Conservation (phyloP, 2,888 invertebrate genomes). For the Ceratothoa steindachneri region DNA sequence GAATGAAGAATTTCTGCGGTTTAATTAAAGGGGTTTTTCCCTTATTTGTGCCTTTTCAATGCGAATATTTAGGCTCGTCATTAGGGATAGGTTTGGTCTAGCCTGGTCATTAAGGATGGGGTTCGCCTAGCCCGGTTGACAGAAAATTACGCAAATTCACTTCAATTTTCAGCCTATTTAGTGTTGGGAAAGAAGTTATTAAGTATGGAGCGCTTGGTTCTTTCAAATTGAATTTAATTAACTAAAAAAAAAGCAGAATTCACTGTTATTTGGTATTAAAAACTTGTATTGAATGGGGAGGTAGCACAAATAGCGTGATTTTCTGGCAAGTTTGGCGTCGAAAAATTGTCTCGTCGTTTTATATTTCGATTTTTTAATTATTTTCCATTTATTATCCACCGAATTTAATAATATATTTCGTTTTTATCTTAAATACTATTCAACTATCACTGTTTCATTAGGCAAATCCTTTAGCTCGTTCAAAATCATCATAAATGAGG, state of each 20-base stretch:
- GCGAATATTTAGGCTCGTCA: neutral
- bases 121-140: too few species aligned
- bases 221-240: too few species aligned
- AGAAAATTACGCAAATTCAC: too few species aligned
- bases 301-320: neutral
- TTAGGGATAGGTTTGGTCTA: neutral
- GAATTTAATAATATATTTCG: neutral
- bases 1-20: slow-evolving; percentile 10
- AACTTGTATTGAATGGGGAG: neutral
- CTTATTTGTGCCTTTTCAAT: neutral
- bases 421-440: slow-evolving; percentile 6
- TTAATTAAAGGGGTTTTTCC: neutral
- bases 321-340: neutral
- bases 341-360: neutral
- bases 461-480: neutral
- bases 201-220: too few species aligned
- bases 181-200: too few species aligned
- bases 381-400: neutral
- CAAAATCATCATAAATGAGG: slow-evolving; percentile 13
- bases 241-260: too few species aligned
- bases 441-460: slow-evolving; percentile 10
- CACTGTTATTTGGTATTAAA: too few species aligned
- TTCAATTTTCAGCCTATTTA: neutral
- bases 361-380: neutral
- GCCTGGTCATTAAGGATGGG: too few species aligned